These are phyloP conservation scores for Metalampra italica DNA, from an alignment of 2,888 invertebrate species.

Conservation along the genomic window DNA sequence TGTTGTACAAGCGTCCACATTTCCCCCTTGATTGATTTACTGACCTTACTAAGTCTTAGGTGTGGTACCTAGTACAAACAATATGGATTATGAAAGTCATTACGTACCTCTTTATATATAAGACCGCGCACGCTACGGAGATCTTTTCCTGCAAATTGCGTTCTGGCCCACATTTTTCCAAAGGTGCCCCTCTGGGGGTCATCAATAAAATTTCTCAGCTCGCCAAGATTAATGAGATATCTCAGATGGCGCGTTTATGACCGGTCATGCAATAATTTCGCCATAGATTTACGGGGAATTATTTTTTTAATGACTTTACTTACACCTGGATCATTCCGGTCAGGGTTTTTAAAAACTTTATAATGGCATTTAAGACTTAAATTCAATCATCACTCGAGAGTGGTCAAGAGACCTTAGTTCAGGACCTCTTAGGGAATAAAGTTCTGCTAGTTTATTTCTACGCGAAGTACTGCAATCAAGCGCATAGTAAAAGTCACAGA, in stretches of 20 bases:
- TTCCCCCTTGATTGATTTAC: too few species aligned
- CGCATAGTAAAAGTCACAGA: background rate
- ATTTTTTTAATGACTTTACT: background rate
- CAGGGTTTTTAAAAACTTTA: background rate
- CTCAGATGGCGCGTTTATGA: constrained; percentile 32
- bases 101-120: constrained; percentile 19
- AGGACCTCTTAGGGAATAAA: too few species aligned
- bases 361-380: too few species aligned
- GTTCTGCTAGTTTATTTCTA: too few species aligned
- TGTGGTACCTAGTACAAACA: too few species aligned
- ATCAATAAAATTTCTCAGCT: constrained; percentile 37
- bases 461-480: too few species aligned
- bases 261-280: constrained; percentile 38
- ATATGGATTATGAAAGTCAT: constrained; percentile 13
- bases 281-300: constrained; percentile 12
- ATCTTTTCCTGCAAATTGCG: constrained; percentile 23
- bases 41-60: too few species aligned
- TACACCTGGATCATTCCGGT: background rate
- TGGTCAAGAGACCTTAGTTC: too few species aligned
- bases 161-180: constrained; percentile 30
- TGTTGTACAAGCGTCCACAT: too few species aligned
- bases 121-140: constrained; percentile 12
- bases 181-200: constrained; percentile 31
- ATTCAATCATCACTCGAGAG: too few species aligned
- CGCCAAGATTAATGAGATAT: constrained; percentile 40